Conservation (phyloP, 1,140 invertebrate genomes). For the Halyomorpha halys region DNA sequence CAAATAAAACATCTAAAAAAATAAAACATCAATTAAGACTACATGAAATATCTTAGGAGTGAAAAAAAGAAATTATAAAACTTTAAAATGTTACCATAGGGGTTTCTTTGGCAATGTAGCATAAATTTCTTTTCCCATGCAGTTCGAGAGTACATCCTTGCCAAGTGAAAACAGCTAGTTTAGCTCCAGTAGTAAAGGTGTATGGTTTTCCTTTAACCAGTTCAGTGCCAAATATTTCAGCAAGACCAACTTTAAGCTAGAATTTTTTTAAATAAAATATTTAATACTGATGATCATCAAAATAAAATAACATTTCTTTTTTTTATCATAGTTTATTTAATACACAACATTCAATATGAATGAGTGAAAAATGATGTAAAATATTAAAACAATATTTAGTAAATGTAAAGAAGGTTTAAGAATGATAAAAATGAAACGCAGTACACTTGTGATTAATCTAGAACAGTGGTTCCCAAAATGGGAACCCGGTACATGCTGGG, state of each 20-base stretch:
- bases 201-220: slow-evolving; percentile 88
- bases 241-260: slow-evolving; percentile 73
- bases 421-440: too few species aligned
- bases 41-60: background rate
- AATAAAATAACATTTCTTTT: too few species aligned
- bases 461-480: too few species aligned
- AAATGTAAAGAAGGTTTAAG: too few species aligned
- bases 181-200: slow-evolving; percentile 78
- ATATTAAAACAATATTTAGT: too few species aligned
- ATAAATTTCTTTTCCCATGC: slow-evolving; percentile 78
- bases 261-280: slow-evolving; percentile 22
- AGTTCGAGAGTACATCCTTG: slow-evolving; percentile 82
- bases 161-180: slow-evolving; percentile 93
- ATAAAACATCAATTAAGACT: background rate
- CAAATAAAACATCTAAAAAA: slow-evolving; percentile 54
- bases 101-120: slow-evolving; percentile 89
- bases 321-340: too few species aligned
- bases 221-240: slow-evolving; percentile 96
- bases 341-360: too few species aligned
- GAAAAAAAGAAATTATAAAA: background rate
- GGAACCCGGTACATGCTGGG: too few species aligned
- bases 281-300: too few species aligned
- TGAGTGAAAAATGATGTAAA: too few species aligned
- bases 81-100: slow-evolving; percentile 58
- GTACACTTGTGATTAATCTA: too few species aligned